phyloP scores from a whole-genome alignment of 2,888 invertebrate genomes.

The Subacronicta megacephala region DNA sequence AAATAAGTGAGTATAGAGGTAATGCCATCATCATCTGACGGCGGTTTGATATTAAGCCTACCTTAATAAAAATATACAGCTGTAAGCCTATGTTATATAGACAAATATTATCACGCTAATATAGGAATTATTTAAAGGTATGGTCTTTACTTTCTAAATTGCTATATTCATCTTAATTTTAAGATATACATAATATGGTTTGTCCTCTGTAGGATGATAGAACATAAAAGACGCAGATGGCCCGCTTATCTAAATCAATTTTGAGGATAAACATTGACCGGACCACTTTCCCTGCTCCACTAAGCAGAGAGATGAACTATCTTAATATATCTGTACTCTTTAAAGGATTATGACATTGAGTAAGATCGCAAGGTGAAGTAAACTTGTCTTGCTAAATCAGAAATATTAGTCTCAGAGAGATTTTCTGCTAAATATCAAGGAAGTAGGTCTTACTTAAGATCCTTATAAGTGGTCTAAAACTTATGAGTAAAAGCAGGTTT shows the following conservation, averaged over 20 bases:
- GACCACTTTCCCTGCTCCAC: conserved; percentile 32
- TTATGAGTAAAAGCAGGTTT: conserved; percentile 10
- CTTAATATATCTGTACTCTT: conserved; percentile 1
- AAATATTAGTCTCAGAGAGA: conserved; percentile 6
- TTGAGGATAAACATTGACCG: conserved; percentile 17
- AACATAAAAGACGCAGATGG: conserved; percentile 16
- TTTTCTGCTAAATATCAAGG: too few relatives aligned
- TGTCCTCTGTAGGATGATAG: conserved; percentile 34
- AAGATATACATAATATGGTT: conserved; percentile 11
- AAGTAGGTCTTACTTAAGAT: too few relatives aligned
- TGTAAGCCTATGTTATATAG: too few relatives aligned
- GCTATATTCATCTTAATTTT: conserved; percentile 12
- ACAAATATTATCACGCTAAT: too few relatives aligned
- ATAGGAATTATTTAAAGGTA: too few relatives aligned
- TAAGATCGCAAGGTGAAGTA: conserved; percentile 12
- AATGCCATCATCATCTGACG: not conserved
- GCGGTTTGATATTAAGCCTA: not conserved
- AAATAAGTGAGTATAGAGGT: too few relatives aligned
- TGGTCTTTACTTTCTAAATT: conserved; percentile 25
- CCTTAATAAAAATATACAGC: too few relatives aligned
- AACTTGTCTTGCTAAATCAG: conserved; percentile 1
- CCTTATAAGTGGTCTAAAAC: not conserved
- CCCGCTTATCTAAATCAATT: conserved; percentile 37
- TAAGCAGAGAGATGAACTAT: conserved; percentile 2
- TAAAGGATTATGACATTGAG: conserved; percentile 5